Evolutionary conservation across 1,140 invertebrate genomes (phyloP).

Genomic region (Drosophila murphyi): DNA sequence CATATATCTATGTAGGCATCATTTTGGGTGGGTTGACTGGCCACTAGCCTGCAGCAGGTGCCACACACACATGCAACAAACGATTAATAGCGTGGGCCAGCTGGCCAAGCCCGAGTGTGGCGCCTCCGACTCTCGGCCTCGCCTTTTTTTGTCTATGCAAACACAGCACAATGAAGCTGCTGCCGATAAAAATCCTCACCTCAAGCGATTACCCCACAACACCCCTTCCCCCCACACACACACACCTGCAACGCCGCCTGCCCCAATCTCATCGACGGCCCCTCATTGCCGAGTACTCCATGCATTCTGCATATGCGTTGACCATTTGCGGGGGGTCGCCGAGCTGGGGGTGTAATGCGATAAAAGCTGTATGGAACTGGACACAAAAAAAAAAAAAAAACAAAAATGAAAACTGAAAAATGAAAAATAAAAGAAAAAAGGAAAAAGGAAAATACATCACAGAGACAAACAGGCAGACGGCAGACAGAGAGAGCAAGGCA

Average conservation of each 20-base stretch:
- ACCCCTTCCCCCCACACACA: not conserved
- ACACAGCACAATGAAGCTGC: conserved; percentile 59
- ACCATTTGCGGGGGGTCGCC: conserved; percentile 8
- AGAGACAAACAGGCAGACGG: conserved; percentile 2
- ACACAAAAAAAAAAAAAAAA: conserved; percentile 13
- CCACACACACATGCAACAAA: conserved; percentile 44
- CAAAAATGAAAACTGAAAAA: conserved; percentile 9
- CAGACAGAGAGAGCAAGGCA: not conserved
- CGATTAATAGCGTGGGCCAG: conserved; percentile 44
- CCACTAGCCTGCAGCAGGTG: conserved; percentile 45
- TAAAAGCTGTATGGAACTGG: conserved; percentile 46
- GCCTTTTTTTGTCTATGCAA: conserved; percentile 48
- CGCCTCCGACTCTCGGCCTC: conserved; percentile 27
- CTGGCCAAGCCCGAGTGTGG: conserved; percentile 39
- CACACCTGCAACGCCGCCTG: no score
- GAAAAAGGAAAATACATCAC: conserved; percentile 26
- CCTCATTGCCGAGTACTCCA: not conserved
- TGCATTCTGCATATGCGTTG: conserved; percentile 71
- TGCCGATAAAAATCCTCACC: conserved; percentile 71
- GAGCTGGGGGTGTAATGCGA: conserved; percentile 42
- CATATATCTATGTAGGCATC: not conserved
- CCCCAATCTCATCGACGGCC: no score
- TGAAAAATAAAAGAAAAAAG: not conserved
- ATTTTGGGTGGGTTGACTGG: conserved; percentile 32
- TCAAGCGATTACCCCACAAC: conserved; percentile 23